phyloP scores from a whole-genome alignment of 2,797 vertebrate genomes.

The Spondyliosoma cantharus region DNA sequence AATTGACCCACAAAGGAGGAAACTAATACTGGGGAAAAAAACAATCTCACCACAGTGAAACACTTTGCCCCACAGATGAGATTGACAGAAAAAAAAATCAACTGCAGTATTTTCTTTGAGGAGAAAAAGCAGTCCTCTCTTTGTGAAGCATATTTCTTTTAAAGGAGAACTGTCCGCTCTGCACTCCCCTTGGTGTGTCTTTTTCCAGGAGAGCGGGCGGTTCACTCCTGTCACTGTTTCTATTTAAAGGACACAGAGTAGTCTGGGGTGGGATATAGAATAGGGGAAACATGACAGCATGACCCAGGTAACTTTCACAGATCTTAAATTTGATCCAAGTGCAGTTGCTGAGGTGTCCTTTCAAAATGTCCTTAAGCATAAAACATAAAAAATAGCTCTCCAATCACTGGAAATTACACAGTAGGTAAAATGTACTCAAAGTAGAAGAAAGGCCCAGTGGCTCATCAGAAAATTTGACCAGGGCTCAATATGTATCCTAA shows the following conservation, averaged over 20 bases:
- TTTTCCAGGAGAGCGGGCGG: conserved; percentile 28
- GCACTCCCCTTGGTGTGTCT: conserved; percentile 21
- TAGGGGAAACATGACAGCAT: conserved; percentile 9
- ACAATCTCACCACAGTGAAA: conserved; percentile 15
- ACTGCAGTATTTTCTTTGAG: conserved; percentile 21
- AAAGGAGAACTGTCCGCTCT: conserved; percentile 28
- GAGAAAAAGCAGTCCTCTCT: conserved; percentile 29
- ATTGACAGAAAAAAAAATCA: conserved; percentile 1
- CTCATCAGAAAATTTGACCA: not conserved
- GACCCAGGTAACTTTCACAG: conserved; percentile 33
- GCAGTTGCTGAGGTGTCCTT: conserved; percentile 14
- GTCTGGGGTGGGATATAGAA: conserved; percentile 33
- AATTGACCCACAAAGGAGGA: not conserved
- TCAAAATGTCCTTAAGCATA: not conserved
- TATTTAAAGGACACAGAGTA: conserved; percentile 47
- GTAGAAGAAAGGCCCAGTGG: not conserved
- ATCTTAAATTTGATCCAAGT: conserved; percentile 30
- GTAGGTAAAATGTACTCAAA: not conserved
- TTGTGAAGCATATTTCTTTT: conserved; percentile 15
- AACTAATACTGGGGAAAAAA: not conserved
- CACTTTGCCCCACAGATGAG: conserved; percentile 12
- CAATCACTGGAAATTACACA: not conserved
- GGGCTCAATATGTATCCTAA: not conserved
- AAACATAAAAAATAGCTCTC: not conserved
- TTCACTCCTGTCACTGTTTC: conserved; percentile 38